Evolutionary conservation across 2,113 vertebrate genomes (phyloP).

Genomic region (Centrocercus urophasianus): DNA sequence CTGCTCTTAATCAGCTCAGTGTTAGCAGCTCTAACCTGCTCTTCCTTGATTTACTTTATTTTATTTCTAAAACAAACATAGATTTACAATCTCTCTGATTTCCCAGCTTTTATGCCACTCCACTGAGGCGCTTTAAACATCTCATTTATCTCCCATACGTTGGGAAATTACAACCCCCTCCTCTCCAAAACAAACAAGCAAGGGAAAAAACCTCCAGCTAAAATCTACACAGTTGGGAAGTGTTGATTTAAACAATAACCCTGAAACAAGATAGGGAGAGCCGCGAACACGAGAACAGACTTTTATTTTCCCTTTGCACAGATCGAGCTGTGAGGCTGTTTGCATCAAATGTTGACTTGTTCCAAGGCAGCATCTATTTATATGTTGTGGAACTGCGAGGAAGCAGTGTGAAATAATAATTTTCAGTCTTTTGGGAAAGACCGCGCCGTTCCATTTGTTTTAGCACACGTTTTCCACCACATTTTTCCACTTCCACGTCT

Average conservation of each 20-base stretch:
- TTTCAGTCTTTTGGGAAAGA: not conserved
- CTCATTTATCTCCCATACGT: constrained; percentile 64
- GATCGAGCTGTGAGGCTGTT: constrained; percentile 33
- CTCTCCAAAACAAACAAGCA: constrained; percentile 56
- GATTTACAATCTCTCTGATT: constrained; percentile 56
- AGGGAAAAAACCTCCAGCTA: constrained; percentile 33
- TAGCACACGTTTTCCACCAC: fast-evolving
- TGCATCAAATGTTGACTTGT: constrained; percentile 26
- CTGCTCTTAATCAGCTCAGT: constrained; percentile 70
- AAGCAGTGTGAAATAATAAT: not conserved
- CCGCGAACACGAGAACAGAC: not conserved
- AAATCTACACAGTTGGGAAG: constrained; percentile 51
- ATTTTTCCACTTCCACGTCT: not conserved
- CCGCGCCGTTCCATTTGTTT: not conserved
- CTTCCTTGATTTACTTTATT: constrained; percentile 63
- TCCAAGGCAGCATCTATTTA: not conserved
- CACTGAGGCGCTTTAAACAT: constrained; percentile 62
- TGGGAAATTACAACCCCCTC: constrained; percentile 61
- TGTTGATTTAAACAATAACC: constrained; percentile 61
- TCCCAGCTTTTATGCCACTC: constrained; percentile 61
- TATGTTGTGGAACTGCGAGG: not conserved
- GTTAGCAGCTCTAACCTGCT: constrained; percentile 62
- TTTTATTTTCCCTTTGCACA: not conserved
- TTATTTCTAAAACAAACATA: constrained; percentile 68
- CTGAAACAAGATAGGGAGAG: constrained; percentile 32